Conservation (phyloP, 2,797 vertebrate species). For the Pseudomugil gertrudae region DNA sequence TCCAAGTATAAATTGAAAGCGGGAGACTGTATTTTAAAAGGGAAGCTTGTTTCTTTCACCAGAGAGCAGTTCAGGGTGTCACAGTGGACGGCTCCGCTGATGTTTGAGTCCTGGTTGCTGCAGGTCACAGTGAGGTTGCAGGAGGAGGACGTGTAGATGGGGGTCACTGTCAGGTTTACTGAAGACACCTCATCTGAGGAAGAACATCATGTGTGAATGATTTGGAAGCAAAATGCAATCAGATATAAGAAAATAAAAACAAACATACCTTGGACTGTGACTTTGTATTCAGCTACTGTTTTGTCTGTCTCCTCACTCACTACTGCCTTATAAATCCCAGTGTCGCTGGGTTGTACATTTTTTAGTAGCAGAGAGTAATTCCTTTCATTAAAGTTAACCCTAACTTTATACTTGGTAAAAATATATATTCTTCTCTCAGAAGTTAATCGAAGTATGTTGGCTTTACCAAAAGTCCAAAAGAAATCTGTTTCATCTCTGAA, state of each 20-base stretch:
- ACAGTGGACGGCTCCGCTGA: slow-evolving; percentile 19
- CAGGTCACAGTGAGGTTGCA: slow-evolving; percentile 45
- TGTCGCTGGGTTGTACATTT: slow-evolving; percentile 27
- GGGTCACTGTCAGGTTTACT: background rate
- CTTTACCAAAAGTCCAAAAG: no score
- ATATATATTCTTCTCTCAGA: no score
- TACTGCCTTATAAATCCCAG: slow-evolving; percentile 16
- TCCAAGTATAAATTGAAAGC: slow-evolving; percentile 10
- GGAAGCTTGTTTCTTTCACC: background rate
- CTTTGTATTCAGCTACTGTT: background rate
- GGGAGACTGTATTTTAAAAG: background rate
- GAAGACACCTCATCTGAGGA: slow-evolving; percentile 41
- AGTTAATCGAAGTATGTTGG: no score
- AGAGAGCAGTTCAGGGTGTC: slow-evolving; percentile 10
- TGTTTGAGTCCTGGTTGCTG: background rate
- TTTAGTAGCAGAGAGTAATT: slow-evolving; percentile 43
- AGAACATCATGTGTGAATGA: background rate
- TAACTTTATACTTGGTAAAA: fast-evolving
- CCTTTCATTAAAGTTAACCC: background rate
- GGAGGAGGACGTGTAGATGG: background rate
- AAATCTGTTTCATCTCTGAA: no score
- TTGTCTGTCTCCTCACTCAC: fast-evolving
- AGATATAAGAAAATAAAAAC: background rate
- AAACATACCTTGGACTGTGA: slow-evolving; percentile 54
- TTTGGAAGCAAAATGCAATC: background rate